Evolutionary conservation across 1,140 invertebrate genomes (phyloP).

Genomic region (Onthophagus taurus): DNA sequence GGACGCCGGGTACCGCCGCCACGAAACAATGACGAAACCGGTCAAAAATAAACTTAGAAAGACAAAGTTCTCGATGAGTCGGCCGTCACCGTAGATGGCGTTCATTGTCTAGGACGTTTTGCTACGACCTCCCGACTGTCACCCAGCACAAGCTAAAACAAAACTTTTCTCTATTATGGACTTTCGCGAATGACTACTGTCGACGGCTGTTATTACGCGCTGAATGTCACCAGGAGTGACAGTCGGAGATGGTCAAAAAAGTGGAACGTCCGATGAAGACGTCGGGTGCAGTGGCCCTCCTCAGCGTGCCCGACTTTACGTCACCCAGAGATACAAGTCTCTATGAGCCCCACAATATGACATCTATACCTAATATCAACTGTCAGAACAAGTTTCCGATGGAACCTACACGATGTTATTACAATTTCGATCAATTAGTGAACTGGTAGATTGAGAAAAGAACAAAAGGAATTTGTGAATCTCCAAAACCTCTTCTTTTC

Average conservation of each 20-base stretch:
- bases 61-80: slow-evolving; percentile 9
- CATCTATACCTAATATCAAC: slow-evolving; percentile 7
- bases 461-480: no score
- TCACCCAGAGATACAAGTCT: no score
- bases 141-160: slow-evolving; percentile 22
- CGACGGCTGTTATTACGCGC: slow-evolving; percentile 29
- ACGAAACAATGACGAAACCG: slow-evolving; percentile 6
- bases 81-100: slow-evolving; percentile 2
- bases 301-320: no score
- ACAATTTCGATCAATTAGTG: no score
- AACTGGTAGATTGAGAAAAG: no score
- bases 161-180: slow-evolving; percentile 30
- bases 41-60: slow-evolving; percentile 11
- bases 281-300: no score
- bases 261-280: slow-evolving; percentile 10
- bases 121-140: slow-evolving; percentile 5
- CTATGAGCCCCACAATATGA: slow-evolving; percentile 5
- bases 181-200: slow-evolving; percentile 29
- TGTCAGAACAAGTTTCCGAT: slow-evolving; percentile 3
- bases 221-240: slow-evolving; percentile 24
- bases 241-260: slow-evolving; percentile 18
- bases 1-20: no score
- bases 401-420: no score
- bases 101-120: slow-evolving; percentile 1
- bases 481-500: no score